Evolutionary conservation across 2,797 vertebrate genomes (phyloP).

Genomic region (Parotocinclus haroldoi): DNA sequence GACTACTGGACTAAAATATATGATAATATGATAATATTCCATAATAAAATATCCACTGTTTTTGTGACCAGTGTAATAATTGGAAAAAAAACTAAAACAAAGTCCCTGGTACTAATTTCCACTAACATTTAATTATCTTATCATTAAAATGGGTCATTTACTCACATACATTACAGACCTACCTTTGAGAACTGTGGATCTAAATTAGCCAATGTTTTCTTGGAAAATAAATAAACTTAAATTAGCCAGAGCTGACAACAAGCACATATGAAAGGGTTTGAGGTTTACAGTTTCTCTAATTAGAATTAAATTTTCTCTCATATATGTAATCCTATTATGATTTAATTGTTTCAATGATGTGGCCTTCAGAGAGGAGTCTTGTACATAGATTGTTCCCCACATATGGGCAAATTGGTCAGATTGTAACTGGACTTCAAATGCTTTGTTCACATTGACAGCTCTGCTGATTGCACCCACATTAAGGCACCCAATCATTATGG

Average conservation of each 20-base stretch:
- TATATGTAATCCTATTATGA: slow-evolving; percentile 14
- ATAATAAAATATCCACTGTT: too few species aligned
- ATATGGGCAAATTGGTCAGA: slow-evolving; percentile 42
- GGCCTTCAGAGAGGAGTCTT: slow-evolving; percentile 16
- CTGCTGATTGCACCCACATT: slow-evolving; percentile 47
- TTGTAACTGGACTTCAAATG: slow-evolving; percentile 17
- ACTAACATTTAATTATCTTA: too few species aligned
- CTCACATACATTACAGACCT: too few species aligned
- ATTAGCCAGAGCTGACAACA: not conserved
- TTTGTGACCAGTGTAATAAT: too few species aligned
- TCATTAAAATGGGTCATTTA: too few species aligned
- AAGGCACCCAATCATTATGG: slow-evolving; percentile 49
- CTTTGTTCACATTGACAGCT: slow-evolving; percentile 43
- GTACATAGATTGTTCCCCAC: slow-evolving; percentile 14
- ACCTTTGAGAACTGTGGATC: too few species aligned
- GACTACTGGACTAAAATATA: too few species aligned
- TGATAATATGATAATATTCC: too few species aligned
- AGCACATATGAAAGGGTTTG: not conserved
- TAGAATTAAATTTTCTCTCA: slow-evolving; percentile 13
- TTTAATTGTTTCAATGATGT: slow-evolving; percentile 3
- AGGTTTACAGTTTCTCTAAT: not conserved
- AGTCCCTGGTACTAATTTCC: too few species aligned
- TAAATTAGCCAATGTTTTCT: too few species aligned
- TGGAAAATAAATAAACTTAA: not conserved
- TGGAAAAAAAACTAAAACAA: too few species aligned